Conservation (phyloP, 1,140 invertebrate genomes). For the Panagrolaimus sp. region DNA sequence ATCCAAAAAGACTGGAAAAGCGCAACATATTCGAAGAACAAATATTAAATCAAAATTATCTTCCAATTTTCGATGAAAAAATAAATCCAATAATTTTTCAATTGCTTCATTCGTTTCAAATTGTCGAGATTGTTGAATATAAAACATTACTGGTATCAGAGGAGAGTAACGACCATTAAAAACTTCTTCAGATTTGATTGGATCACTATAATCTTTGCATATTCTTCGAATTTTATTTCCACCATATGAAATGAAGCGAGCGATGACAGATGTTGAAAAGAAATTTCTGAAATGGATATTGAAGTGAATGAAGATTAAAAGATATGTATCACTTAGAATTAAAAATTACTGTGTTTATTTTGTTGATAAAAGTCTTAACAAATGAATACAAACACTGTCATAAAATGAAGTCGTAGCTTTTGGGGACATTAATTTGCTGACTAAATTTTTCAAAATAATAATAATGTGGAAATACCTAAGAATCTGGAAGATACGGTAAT, state of each 20-base stretch:
- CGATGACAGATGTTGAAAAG: not conserved
- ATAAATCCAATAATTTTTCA: not conserved
- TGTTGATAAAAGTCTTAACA: too few species aligned
- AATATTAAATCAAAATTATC: constrained; percentile 9
- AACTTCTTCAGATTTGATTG: not conserved
- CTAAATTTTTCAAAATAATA: too few species aligned
- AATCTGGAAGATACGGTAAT: too few species aligned
- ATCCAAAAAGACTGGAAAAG: constrained; percentile 6
- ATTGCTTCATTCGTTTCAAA: constrained; percentile 8
- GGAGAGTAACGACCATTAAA: not conserved
- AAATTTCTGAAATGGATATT: too few species aligned
- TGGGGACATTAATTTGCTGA: too few species aligned
- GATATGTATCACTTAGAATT: too few species aligned
- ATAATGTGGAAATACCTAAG: too few species aligned
- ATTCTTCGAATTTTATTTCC: constrained; percentile 1
- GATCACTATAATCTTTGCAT: not conserved
- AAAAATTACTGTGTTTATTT: too few species aligned
- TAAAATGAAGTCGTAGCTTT: too few species aligned
- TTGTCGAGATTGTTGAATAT: not conserved
- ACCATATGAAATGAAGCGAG: not conserved
- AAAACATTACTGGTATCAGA: not conserved
- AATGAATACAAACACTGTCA: too few species aligned
- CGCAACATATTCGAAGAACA: not conserved
- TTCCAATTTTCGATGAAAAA: not conserved
- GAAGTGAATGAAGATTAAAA: too few species aligned